Percentiles rank a stretch among this genome's conserved stretches.
These are phyloP conservation scores for Alloscopus bannaensis DNA, from an alignment of 2,888 invertebrate genomes.

Conservation along the genomic window DNA sequence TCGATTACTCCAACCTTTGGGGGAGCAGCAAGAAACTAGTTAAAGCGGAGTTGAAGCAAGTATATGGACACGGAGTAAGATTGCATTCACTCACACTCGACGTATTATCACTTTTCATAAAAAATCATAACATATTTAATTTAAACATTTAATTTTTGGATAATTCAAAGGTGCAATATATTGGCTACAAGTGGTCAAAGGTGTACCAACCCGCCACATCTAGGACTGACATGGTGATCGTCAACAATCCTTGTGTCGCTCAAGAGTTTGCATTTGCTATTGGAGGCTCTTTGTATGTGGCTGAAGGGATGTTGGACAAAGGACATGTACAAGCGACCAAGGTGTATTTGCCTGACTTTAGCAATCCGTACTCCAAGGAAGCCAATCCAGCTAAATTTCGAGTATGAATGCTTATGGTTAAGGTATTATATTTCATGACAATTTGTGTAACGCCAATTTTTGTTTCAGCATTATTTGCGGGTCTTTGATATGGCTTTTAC, in stretches of 20 bases:
- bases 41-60: slow-evolving; percentile 17
- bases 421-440: background rate
- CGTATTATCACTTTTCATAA: background rate
- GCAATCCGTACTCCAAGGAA: background rate
- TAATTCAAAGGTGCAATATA: slow-evolving; percentile 28
- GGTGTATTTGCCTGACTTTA: slow-evolving; percentile 28
- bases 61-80: slow-evolving; percentile 42
- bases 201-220: slow-evolving; percentile 31
- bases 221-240: slow-evolving; percentile 37
- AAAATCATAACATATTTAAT: background rate
- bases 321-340: slow-evolving; percentile 8
- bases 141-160: background rate
- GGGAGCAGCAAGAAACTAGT: background rate
- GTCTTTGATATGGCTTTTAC: slow-evolving; percentile 55
- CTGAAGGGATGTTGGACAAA: slow-evolving; percentile 19
- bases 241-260: slow-evolving; percentile 51
- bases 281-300: slow-evolving; percentile 48
- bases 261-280: slow-evolving; percentile 61
- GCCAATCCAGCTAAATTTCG: background rate
- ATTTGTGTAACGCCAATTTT: slow-evolving; percentile 6
- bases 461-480: slow-evolving; percentile 35
- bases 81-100: too few relatives aligned
- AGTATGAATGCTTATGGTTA: background rate
- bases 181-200: slow-evolving; percentile 15
- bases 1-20: slow-evolving; percentile 17